These are phyloP conservation scores for Agapornis canus DNA, from an alignment of 2,797 vertebrate species.

Conservation along the genomic window DNA sequence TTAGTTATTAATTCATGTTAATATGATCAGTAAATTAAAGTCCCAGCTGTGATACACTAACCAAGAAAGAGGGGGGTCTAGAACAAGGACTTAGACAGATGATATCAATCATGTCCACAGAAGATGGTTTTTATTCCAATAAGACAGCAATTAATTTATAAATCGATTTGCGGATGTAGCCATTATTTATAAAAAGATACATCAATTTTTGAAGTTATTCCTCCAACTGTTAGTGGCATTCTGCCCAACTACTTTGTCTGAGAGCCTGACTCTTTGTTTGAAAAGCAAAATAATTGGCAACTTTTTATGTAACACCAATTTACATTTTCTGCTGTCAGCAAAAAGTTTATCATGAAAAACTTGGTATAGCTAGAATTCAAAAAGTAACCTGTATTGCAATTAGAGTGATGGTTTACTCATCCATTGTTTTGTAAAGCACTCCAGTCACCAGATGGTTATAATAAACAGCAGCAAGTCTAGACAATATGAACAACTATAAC, in stretches of 20 bases:
- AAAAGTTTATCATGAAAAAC: conserved; percentile 43
- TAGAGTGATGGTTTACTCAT: background rate
- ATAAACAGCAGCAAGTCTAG: conserved; percentile 18
- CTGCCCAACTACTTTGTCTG: conserved; percentile 73
- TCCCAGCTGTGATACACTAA: conserved; percentile 91
- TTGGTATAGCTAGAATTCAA: conserved; percentile 5
- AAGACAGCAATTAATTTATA: conserved; percentile 95
- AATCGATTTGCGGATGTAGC: conserved; percentile 91
- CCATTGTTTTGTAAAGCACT: conserved; percentile 16
- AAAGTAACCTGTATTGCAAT: conserved; percentile 13
- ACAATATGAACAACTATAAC: conserved; percentile 14
- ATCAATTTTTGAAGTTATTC: conserved; percentile 89
- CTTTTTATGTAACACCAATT: conserved; percentile 35
- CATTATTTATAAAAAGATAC: conserved; percentile 95
- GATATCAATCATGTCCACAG: conserved; percentile 89
- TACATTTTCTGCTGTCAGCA: conserved; percentile 35
- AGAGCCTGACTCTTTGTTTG: conserved; percentile 73
- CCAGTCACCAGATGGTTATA: conserved; percentile 36
- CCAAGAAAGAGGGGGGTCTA: conserved; percentile 83
- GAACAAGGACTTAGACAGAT: conserved; percentile 82
- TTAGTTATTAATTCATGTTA: conserved; percentile 98
- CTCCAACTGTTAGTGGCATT: conserved; percentile 82
- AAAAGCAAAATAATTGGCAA: conserved; percentile 75
- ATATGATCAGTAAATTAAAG: conserved; percentile 93
- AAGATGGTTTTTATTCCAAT: conserved; percentile 93